These are phyloP conservation scores for Chiroxiphia lanceolata DNA, from an alignment of 2,797 vertebrate genomes.

Conservation along the genomic window DNA sequence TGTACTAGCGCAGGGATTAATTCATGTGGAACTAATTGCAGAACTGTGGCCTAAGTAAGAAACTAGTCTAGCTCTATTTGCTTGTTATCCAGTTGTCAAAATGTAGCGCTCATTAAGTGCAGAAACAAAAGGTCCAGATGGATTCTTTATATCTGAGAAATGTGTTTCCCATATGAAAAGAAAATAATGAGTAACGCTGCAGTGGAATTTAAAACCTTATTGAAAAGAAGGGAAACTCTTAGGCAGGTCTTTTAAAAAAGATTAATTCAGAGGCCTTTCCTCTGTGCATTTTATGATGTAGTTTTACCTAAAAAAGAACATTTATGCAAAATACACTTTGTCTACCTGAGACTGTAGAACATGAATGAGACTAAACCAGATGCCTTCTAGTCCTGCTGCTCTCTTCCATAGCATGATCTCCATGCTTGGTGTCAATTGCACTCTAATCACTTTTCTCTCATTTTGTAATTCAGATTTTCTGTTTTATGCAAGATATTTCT, in stretches of 20 bases:
- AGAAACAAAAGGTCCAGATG: slow-evolving; percentile 44
- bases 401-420: not conserved
- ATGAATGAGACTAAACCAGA: not conserved
- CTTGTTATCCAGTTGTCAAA: slow-evolving; percentile 52
- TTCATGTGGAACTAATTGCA: slow-evolving; percentile 51
- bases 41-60: slow-evolving; percentile 20
- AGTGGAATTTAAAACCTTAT: not conserved
- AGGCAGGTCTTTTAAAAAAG: not conserved
- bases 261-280: not conserved
- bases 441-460: not conserved
- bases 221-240: not conserved
- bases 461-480: not conserved
- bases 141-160: slow-evolving; percentile 58
- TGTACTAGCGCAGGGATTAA: slow-evolving; percentile 21
- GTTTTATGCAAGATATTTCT: accelerated
- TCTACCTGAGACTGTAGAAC: not conserved
- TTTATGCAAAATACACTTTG: not conserved
- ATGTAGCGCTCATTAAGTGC: slow-evolving; percentile 41
- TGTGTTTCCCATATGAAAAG: slow-evolving; percentile 5
- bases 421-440: not conserved
- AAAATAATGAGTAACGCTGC: not conserved
- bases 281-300: not conserved
- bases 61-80: slow-evolving; percentile 5
- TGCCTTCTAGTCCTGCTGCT: not conserved
- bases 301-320: not conserved